Conservation (phyloP, 2,888 invertebrate species). For the Harmothoe impar region DNA sequence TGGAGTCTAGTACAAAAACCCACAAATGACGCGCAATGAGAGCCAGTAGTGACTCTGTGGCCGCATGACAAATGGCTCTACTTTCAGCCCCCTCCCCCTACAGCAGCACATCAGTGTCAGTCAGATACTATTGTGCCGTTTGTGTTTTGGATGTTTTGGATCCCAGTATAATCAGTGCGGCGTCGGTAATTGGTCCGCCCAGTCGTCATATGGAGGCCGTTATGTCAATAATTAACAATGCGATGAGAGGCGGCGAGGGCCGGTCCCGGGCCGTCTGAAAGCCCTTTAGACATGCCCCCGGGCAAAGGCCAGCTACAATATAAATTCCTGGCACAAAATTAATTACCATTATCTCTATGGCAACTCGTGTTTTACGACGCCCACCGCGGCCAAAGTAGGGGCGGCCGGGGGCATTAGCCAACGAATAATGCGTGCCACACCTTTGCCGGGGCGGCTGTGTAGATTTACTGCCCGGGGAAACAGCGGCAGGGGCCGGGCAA, state of each 20-base stretch:
- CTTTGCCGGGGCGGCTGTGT: not conserved
- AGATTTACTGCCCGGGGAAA: constrained; percentile 20
- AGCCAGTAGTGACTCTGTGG: too few species aligned
- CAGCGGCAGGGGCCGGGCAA: not conserved
- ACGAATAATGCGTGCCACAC: constrained; percentile 14
- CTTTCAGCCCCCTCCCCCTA: not conserved
- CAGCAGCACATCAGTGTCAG: not conserved
- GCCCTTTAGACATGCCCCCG: constrained; percentile 24
- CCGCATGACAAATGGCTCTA: not conserved
- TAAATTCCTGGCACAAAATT: constrained; percentile 59
- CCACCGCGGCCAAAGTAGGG: not conserved
- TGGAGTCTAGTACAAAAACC: too few species aligned
- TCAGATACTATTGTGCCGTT: not conserved
- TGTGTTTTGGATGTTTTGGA: constrained; percentile 40
- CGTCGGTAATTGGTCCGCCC: not conserved
- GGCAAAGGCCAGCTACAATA: constrained; percentile 17
- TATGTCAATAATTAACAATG: constrained; percentile 45
- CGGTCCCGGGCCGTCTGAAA: not conserved
- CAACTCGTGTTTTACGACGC: constrained; percentile 46
- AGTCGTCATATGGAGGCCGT: constrained; percentile 17
- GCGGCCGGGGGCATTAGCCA: constrained; percentile 12
- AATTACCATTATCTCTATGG: constrained; percentile 57
- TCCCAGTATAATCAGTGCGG: constrained; percentile 28
- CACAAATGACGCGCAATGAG: too few species aligned
- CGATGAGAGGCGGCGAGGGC: constrained; percentile 13